A percentile compares a stretch with the other conserved stretches of the same genome.
These are phyloP conservation scores for Rachycentron canadum DNA, from an alignment of 2,797 vertebrate genomes.

Conservation along the genomic window DNA sequence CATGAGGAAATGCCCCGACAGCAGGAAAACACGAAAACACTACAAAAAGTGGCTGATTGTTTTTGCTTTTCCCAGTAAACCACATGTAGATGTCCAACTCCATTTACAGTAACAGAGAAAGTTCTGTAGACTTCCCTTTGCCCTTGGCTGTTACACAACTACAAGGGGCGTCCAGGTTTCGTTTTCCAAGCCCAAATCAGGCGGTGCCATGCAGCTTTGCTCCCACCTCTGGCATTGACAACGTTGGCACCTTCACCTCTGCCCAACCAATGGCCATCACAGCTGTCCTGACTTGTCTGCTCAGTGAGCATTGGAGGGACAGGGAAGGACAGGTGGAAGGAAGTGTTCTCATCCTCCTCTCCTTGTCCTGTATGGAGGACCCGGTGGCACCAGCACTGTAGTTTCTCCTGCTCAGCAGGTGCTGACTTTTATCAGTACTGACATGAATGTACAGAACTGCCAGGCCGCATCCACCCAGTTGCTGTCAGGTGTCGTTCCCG, in stretches of 20 bases:
- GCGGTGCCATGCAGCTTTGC: conserved; percentile 50
- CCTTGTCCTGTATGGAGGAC: conserved; percentile 69
- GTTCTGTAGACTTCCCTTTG: conserved; percentile 53
- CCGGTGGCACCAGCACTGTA: conserved; percentile 61
- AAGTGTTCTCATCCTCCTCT: conserved; percentile 73
- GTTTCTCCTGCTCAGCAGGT: conserved; percentile 71
- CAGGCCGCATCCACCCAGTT: conserved; percentile 78
- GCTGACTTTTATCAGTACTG: conserved; percentile 82
- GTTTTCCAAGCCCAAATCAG: conserved; percentile 58
- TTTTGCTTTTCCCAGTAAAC: conserved; percentile 15
- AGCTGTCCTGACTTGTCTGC: conserved; percentile 75
- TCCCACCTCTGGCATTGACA: conserved; percentile 70
- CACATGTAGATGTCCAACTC: conserved; percentile 27
- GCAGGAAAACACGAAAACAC: conserved; percentile 1
- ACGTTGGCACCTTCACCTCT: conserved; percentile 72
- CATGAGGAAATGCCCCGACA: not conserved
- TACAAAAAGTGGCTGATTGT: not conserved
- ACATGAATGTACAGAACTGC: conserved; percentile 85
- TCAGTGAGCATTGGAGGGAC: conserved; percentile 74
- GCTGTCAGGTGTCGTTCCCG: conserved; percentile 83
- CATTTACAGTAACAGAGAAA: conserved; percentile 51
- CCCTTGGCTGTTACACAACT: conserved; percentile 67
- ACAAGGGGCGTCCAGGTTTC: conserved; percentile 57
- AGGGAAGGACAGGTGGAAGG: conserved; percentile 77
- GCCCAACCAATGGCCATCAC: conserved; percentile 64